phyloP scores from a whole-genome alignment of 2,888 invertebrate genomes.

The Sclerodermus sp. region DNA sequence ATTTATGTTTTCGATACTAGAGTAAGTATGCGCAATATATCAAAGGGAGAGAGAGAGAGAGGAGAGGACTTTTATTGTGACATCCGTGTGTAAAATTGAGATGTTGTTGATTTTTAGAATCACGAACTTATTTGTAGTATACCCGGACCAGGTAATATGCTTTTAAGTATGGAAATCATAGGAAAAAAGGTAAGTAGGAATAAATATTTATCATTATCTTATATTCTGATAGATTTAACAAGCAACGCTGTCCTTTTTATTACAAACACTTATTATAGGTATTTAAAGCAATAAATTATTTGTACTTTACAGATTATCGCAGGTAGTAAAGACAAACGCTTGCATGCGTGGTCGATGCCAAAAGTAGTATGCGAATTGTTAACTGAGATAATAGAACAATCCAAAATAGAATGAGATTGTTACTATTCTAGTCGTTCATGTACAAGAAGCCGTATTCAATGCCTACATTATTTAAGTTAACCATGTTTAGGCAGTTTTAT shows the following conservation, averaged over 20 bases:
- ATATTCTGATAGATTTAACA: no score
- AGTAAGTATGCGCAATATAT: conserved; percentile 27
- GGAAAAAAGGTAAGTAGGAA: conserved; percentile 63
- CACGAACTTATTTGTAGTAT: conserved; percentile 65
- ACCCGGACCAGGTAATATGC: conserved; percentile 71
- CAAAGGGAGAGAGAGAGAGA: not conserved
- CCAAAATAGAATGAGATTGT: not conserved
- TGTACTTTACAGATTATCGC: conserved; percentile 68
- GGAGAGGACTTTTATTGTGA: not conserved
- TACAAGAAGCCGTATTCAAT: no score
- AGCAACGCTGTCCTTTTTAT: no score
- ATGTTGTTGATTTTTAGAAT: conserved; percentile 32
- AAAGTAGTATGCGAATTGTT: conserved; percentile 43
- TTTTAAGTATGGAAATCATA: conserved; percentile 70
- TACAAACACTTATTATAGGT: no score
- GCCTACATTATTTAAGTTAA: no score
- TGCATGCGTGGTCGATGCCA: conserved; percentile 70
- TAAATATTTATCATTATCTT: not conserved
- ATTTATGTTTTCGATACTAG: conserved; percentile 70
- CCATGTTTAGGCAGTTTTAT: no score
- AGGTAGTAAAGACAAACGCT: conserved; percentile 69
- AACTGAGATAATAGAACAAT: conserved; percentile 17
- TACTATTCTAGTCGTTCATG: not conserved
- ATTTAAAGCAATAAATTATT: no score
- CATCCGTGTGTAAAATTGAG: not conserved